Evolutionary conservation across 2,888 invertebrate genomes (phyloP).

Genomic region (Tanytarsus gracilentus): DNA sequence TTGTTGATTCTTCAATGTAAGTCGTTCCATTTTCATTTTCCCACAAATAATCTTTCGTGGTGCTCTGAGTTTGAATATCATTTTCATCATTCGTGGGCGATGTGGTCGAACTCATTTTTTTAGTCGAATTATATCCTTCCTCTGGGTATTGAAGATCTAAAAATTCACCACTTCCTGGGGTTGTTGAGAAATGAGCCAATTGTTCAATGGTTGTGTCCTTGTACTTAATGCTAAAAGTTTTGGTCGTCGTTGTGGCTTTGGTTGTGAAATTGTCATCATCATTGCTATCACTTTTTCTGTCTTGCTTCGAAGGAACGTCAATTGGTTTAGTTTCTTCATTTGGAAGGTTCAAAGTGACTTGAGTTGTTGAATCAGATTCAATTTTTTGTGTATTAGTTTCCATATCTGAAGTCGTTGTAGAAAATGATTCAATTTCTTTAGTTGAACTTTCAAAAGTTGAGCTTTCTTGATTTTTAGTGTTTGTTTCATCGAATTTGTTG

Average conservation of each 20-base stretch:
- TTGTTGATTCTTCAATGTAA: constrained; percentile 21
- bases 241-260: not conserved
- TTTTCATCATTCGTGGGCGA: too few relatives aligned
- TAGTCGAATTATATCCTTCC: not conserved
- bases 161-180: not conserved
- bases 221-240: not conserved
- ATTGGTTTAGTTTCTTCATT: not conserved
- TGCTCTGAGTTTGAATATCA: not conserved
- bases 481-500: too few relatives aligned
- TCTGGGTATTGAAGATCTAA: constrained; percentile 11
- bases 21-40: constrained; percentile 16
- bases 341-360: too few relatives aligned
- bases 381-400: not conserved
- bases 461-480: too few relatives aligned
- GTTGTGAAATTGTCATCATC: not conserved
- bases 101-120: not conserved
- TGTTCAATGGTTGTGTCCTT: not conserved
- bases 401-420: not conserved
- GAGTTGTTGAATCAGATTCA: not conserved
- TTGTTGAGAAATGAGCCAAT: not conserved
- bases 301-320: constrained; percentile 1
- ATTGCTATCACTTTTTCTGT: constrained; percentile 5
- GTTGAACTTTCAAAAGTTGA: too few relatives aligned
- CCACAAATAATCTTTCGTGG: not conserved
- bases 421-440: not conserved